A percentile compares a stretch with the other conserved stretches of the same genome.
These are phyloP conservation scores for Dioctria linearis DNA, from an alignment of 2,888 invertebrate genomes.

Conservation along the genomic window DNA sequence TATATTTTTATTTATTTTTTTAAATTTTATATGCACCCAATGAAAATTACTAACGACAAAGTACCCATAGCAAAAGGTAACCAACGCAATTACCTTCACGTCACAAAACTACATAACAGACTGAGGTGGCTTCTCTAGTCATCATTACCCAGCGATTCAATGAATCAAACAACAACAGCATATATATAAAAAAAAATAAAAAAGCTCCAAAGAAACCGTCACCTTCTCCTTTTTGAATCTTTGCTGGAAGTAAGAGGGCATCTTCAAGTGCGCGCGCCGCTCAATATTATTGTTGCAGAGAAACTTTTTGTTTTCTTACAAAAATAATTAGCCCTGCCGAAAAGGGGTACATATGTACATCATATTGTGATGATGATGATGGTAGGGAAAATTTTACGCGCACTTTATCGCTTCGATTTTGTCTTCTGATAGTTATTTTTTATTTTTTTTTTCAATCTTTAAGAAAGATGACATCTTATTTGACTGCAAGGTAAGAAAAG, in stretches of 20 bases:
- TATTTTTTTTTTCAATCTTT: not conserved
- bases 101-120: not conserved
- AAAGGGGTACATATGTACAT: not conserved
- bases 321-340: not conserved
- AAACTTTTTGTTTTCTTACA: conserved; percentile 14
- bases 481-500: not conserved
- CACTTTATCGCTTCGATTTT: not conserved
- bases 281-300: conserved; percentile 13
- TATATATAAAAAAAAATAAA: no score
- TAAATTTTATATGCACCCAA: no score
- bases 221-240: conserved; percentile 23
- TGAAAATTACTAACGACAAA: no score
- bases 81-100: conserved; percentile 11
- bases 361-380: not conserved
- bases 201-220: not conserved
- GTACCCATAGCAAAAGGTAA: not conserved
- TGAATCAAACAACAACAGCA: not conserved
- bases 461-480: not conserved
- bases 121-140: not conserved
- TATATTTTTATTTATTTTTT: no score
- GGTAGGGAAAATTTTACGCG: conserved; percentile 16
- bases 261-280: conserved; percentile 9
- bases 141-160: conserved; percentile 4
- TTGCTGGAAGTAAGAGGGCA: not conserved
- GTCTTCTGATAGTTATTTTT: not conserved